Evolutionary conservation across 2,888 invertebrate species (phyloP), one percentile per base, ranked within the genome.

Genomic region (Hesperia comma): DNA sequence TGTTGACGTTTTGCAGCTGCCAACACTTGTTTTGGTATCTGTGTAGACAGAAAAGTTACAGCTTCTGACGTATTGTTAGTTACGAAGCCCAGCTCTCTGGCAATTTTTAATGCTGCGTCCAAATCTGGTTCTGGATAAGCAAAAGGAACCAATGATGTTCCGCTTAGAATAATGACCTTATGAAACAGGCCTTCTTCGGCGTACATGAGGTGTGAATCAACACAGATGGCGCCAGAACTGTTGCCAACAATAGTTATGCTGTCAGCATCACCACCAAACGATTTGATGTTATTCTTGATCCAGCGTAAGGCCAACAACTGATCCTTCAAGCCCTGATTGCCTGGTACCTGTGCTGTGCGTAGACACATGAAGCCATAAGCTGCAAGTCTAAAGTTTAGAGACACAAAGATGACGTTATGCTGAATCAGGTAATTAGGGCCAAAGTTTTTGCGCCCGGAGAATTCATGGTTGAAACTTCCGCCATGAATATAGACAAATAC

Each of bases 361-460:
- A 87, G 72, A 63, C 86, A 86, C 82, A 88, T 83, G 61, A 88
- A 88, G 4, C 88, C 88, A 56, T 85, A 88, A 0, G 81, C 80
- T 0, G 85, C 85, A 0, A 87, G n/a, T 10, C 89, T 76, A 54
- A 88, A 89, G 68, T 88, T 88, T 0, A 87, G 26, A 1, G 85
- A 82, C 0, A 88, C 83, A 41, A 86, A 69, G 61, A 88, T 79
- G 0, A 88, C 72, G 21, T 84, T 81, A 56, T 87, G 80, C 61
- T 77, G 73, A 0, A 86, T 76, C 53, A 88, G 72, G 68, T 74
- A 82, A n/a, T 73, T 74, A 0, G 86, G 85, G 1, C 86, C 86
- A 46, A 78, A 79, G 0, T 77, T 1, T 14, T 70, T 73, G 71
- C 77, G 77, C 0, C 78, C 77, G 1, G 79, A 71, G 26, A 69